A percentile compares a stretch with the other conserved stretches of the same genome.
Conservation (phyloP, 2,888 invertebrate genomes). For the Mantis religiosa region DNA sequence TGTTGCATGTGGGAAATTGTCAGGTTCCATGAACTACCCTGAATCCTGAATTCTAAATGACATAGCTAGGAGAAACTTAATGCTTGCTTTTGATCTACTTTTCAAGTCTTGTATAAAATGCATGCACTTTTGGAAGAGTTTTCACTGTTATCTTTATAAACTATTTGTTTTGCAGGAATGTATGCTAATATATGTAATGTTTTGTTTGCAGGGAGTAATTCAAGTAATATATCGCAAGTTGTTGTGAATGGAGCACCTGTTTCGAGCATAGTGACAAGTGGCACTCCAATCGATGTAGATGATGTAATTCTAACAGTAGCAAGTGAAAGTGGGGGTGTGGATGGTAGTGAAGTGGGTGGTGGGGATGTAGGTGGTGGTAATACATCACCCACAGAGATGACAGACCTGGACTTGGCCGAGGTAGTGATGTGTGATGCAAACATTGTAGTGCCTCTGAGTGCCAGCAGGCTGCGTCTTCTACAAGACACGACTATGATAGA, state of each 20-base stretch:
- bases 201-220: constrained; percentile 55
- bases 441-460: constrained; percentile 49
- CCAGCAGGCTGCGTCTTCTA: constrained; percentile 70
- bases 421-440: constrained; percentile 25
- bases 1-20: no score
- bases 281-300: not conserved
- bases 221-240: constrained; percentile 62
- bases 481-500: constrained; percentile 90
- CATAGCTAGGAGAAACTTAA: no score
- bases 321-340: not conserved
- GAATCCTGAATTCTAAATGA: no score
- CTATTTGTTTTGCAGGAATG: not conserved
- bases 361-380: not conserved
- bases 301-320: constrained; percentile 15
- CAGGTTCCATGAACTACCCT: no score
- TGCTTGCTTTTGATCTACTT: no score
- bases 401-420: constrained; percentile 18
- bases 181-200: not conserved
- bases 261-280: not conserved
- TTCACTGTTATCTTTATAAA: no score
- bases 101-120: no score
- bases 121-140: no score
- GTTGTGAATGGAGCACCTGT: constrained; percentile 39
- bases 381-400: constrained; percentile 11
- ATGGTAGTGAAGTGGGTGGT: not conserved